Conservation (phyloP, 2,113 vertebrate species). For the Vanacampus margaritifer region DNA sequence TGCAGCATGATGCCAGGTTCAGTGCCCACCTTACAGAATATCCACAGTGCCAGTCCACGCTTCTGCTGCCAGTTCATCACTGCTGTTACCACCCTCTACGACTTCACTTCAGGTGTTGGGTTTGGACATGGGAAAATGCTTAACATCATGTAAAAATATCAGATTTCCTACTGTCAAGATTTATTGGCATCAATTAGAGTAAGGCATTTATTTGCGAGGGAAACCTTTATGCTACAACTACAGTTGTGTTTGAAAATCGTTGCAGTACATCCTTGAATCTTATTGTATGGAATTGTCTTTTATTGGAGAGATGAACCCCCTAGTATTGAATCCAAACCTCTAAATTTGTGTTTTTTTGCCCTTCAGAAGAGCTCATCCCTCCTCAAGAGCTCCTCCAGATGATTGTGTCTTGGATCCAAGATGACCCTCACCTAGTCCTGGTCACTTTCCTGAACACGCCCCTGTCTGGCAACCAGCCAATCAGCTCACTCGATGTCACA, state of each 20-base stretch:
- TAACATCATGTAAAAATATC: not conserved
- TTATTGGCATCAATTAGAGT: not conserved
- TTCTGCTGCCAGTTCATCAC: slow-evolving; percentile 99
- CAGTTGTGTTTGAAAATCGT: too few species aligned
- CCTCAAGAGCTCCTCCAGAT: slow-evolving; percentile 87
- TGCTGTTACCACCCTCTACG: slow-evolving; percentile 85
- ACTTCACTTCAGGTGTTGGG: slow-evolving; percentile 83
- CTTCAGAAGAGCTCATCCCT: slow-evolving; percentile 88
- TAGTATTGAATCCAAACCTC: too few species aligned
- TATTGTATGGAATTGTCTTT: too few species aligned
- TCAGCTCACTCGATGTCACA: slow-evolving; percentile 88
- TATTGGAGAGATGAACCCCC: too few species aligned
- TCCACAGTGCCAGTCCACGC: slow-evolving; percentile 86
- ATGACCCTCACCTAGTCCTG: slow-evolving; percentile 87
- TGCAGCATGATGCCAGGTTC: slow-evolving; percentile 90
- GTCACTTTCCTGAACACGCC: slow-evolving; percentile 93
- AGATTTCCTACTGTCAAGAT: not conserved
- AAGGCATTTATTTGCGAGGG: not conserved
- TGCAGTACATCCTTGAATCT: too few species aligned
- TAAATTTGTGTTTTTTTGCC: not conserved
- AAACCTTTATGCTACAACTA: not conserved
- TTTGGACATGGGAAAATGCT: not conserved
- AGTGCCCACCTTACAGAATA: slow-evolving; percentile 84
- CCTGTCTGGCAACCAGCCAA: slow-evolving; percentile 81
- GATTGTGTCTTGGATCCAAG: slow-evolving; percentile 91